Conservation (phyloP, 2,888 invertebrate species). For the Erynnis tages region DNA sequence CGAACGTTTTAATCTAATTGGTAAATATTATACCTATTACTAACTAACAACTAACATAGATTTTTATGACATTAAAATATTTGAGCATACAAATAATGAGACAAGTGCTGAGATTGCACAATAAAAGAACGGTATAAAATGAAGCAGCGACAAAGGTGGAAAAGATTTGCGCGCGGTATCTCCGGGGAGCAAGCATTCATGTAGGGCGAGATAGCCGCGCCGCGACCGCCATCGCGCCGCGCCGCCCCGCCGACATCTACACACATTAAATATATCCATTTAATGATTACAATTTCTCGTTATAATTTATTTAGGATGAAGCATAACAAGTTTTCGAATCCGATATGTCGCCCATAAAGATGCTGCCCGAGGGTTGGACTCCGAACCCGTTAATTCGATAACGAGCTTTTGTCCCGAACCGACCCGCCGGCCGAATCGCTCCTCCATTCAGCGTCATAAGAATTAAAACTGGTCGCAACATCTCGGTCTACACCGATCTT, state of each 20-base stretch:
- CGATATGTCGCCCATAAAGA: conserved; percentile 82
- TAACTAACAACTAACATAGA: no score
- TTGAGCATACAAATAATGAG: neutral
- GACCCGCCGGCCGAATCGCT: conserved; percentile 62
- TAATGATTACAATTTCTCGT: conserved; percentile 81
- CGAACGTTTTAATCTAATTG: no score
- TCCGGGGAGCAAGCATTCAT: conserved; percentile 68
- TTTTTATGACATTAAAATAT: no score
- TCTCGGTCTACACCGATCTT: conserved; percentile 68
- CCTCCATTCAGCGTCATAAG: conserved; percentile 72
- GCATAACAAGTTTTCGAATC: conserved; percentile 82
- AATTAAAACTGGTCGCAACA: conserved; percentile 76
- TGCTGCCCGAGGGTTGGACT: conserved; percentile 77
- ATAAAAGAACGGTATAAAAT: conserved; percentile 41
- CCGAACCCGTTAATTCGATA: conserved; percentile 70
- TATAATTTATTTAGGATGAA: conserved; percentile 81
- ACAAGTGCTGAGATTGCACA: neutral
- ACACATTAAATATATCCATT: conserved; percentile 79
- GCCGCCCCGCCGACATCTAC: conserved; percentile 51
- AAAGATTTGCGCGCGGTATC: conserved; percentile 68
- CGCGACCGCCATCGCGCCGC: conserved; percentile 43
- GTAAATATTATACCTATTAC: no score
- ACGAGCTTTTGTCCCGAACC: conserved; percentile 65
- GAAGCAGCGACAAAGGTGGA: conserved; percentile 64
- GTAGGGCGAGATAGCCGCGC: conserved; percentile 67